Evolutionary conservation across 2,797 vertebrate genomes (phyloP).

Genomic region (Hoplostethus mediterraneus): DNA sequence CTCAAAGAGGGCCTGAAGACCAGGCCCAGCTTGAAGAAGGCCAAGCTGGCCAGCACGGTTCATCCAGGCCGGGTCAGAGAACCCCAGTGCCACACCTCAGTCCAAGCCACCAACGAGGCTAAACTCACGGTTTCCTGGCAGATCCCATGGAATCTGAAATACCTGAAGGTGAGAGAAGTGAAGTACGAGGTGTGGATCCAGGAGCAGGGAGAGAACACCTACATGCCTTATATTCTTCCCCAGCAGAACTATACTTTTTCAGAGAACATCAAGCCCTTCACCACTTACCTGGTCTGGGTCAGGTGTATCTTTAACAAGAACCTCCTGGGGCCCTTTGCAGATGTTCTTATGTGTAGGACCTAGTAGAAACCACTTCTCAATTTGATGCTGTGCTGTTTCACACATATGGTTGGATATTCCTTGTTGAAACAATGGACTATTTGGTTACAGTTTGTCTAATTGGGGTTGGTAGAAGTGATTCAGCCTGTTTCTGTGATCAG

Average conservation of each 20-base stretch:
- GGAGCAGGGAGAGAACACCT: conserved; percentile 98
- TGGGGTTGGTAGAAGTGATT: background rate
- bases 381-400: conserved; percentile 36
- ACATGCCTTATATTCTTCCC: conserved; percentile 96
- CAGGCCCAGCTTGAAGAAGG: conserved; percentile 85
- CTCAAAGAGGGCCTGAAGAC: conserved; percentile 88
- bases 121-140: conserved; percentile 96
- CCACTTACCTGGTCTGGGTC: conserved; percentile 98
- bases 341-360: conserved; percentile 95
- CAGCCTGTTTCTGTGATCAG: background rate
- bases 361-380: conserved; percentile 69
- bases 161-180: conserved; percentile 95
- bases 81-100: conserved; percentile 91
- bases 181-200: conserved; percentile 99
- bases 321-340: conserved; percentile 96
- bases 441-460: conserved; percentile 20
- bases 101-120: conserved; percentile 91
- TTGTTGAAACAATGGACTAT: conserved; percentile 33
- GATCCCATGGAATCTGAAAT: conserved; percentile 98
- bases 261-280: conserved; percentile 98
- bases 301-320: conserved; percentile 98
- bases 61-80: conserved; percentile 95
- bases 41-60: conserved; percentile 85
- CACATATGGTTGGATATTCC: conserved; percentile 1
- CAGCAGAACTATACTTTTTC: conserved; percentile 99